These are phyloP conservation scores for Ecdyonurus torrentis DNA, from an alignment of 2,888 invertebrate species.

Conservation along the genomic window DNA sequence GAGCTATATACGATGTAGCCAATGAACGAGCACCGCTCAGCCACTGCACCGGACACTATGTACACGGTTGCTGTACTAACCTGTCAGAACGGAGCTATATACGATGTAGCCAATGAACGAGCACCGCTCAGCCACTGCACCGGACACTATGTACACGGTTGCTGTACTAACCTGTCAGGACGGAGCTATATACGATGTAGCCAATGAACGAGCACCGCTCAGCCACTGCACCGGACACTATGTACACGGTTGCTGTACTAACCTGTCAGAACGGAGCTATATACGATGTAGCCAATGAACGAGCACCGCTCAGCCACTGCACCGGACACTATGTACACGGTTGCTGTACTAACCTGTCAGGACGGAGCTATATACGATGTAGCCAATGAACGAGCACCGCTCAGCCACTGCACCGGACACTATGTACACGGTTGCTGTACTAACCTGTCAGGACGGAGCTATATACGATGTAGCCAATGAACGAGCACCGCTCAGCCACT, in stretches of 20 bases:
- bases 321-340: slow-evolving; percentile 34
- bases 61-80: too few relatives aligned
- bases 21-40: slow-evolving; percentile 33
- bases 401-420: too few relatives aligned
- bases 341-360: too few relatives aligned
- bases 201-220: slow-evolving; percentile 34
- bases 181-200: slow-evolving; percentile 33
- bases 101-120: slow-evolving; percentile 33
- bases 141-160: slow-evolving; percentile 35
- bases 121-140: slow-evolving; percentile 36
- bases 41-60: slow-evolving; percentile 35
- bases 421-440: too few relatives aligned
- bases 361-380: too few relatives aligned
- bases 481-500: slow-evolving; percentile 35
- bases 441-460: slow-evolving; percentile 31
- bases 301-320: slow-evolving; percentile 36
- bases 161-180: too few relatives aligned
- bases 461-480: slow-evolving; percentile 33
- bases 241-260: too few relatives aligned
- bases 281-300: slow-evolving; percentile 32
- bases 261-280: too few relatives aligned
- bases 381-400: too few relatives aligned
- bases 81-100: too few relatives aligned
- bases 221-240: slow-evolving; percentile 35
- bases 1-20: slow-evolving; percentile 34